Evolutionary conservation across 2,113 vertebrate genomes (phyloP), one percentile per base, ranked within the genome.

Genomic region (Chauna torquata): DNA sequence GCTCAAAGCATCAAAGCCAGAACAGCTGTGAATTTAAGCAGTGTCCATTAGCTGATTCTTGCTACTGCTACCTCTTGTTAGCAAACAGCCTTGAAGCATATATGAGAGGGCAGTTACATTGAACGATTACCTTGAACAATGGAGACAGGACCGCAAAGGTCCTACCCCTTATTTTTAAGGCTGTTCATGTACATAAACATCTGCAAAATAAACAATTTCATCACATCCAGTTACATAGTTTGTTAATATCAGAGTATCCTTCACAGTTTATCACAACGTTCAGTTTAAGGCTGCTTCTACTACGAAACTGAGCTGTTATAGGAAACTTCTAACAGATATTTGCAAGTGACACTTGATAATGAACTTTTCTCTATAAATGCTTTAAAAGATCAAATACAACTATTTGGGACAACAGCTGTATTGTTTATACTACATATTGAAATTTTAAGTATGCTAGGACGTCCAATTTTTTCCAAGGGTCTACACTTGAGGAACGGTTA

Each of bases 361-460:
- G 4, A 89, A 45, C 23, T 54, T 81, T 57, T 30, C 36, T 62
- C 45, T 62, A 17, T 18, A 45, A 17, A 34, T 10, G 10, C 40
- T 65, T 78, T 64, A 58, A 85, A 90, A 54, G 30, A 71, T 22
- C 66, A 65, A 14, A 9, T 1, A 0, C 22, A 85, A 76, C 16
- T 16, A 40, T 32, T 2, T 57, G 9, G 23, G 9, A 44, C 16
- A 55, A 64, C 44, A 94, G 50, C 89, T 72, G 57, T 18, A 84
- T 44, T 88, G 25, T 71, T 92, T 87, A 79, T 47, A 83, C 68
- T 69, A 82, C 16, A 86, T 6, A 58, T 23, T 82, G 93, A 92
- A 86, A 95, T 91, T 50, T 64, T 72, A 82, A 91, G 66, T 71
- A 93, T 19, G n/a, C 72, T 84, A 90, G 6, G 15, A 88, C 88